Evolutionary conservation across 2,888 invertebrate species (phyloP).

Genomic region (Macrosiphum euphorbiae): DNA sequence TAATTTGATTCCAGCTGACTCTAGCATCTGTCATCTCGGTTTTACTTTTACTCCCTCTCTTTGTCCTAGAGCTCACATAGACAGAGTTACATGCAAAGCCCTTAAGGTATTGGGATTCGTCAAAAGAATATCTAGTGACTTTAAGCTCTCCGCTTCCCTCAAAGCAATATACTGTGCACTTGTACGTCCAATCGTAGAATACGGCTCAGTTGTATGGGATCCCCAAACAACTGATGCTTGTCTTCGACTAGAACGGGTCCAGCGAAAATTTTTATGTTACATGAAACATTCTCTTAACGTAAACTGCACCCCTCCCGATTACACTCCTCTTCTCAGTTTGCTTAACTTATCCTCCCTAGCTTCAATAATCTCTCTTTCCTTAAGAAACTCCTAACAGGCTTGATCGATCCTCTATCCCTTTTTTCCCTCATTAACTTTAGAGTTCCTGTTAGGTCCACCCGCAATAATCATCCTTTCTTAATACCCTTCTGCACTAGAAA

Average conservation of each 20-base stretch:
- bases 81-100: too few relatives aligned
- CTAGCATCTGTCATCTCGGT: not conserved
- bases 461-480: too few relatives aligned
- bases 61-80: too few relatives aligned
- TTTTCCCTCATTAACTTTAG: too few relatives aligned
- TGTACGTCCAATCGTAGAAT: not conserved
- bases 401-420: too few relatives aligned
- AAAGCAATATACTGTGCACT: not conserved
- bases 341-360: not conserved
- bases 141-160: not conserved
- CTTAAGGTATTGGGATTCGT: not conserved
- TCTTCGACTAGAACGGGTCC: not conserved
- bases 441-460: too few relatives aligned
- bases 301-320: not conserved
- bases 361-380: not conserved
- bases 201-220: constrained; percentile 12
- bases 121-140: not conserved
- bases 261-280: not conserved
- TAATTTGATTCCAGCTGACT: not conserved
- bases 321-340: not conserved
- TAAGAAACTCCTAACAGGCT: not conserved
- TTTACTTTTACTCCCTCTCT: not conserved
- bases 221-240: not conserved
- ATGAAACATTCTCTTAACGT: not conserved
- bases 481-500: too few relatives aligned